phyloP scores from a whole-genome alignment of 2,888 invertebrate genomes.

The Ditula angustiorana region DNA sequence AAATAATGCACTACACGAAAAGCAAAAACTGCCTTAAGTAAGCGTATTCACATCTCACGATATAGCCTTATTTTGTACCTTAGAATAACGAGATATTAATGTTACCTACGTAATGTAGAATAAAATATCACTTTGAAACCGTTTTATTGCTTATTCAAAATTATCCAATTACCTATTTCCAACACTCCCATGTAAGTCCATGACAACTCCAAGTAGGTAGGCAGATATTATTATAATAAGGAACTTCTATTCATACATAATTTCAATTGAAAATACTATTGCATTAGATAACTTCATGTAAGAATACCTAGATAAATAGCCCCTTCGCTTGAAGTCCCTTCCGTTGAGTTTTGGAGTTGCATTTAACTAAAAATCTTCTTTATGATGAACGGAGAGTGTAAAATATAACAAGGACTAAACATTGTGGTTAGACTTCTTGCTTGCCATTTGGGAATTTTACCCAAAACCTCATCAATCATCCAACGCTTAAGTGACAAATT shows the following conservation, averaged over 20 bases:
- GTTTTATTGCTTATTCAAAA: conserved; percentile 51
- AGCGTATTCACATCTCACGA: conserved; percentile 80
- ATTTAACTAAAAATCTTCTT: conserved; percentile 51
- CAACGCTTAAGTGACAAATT: conserved; percentile 53
- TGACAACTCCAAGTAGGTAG: not conserved
- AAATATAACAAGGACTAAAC: conserved; percentile 43
- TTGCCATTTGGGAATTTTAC: conserved; percentile 25
- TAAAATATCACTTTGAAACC: conserved; percentile 62
- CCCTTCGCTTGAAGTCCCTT: not conserved
- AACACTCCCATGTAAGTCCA: not conserved
- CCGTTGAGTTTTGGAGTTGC: conserved; percentile 36
- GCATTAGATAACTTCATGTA: no score
- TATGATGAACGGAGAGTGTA: conserved; percentile 59
- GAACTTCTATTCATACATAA: no score
- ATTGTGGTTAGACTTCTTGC: conserved; percentile 21
- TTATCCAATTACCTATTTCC: not conserved
- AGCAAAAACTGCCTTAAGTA: conserved; percentile 80
- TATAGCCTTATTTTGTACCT: conserved; percentile 83
- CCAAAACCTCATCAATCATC: conserved; percentile 57
- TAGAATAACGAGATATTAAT: conserved; percentile 56
- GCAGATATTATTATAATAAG: not conserved
- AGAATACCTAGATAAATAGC: not conserved
- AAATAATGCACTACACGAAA: conserved; percentile 72
- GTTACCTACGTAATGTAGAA: conserved; percentile 52
- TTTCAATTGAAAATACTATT: no score